Percentiles rank a stretch among this genome's conserved stretches.
Evolutionary conservation across 2,113 vertebrate species (phyloP).

Genomic region (Vanacampus margaritifer): DNA sequence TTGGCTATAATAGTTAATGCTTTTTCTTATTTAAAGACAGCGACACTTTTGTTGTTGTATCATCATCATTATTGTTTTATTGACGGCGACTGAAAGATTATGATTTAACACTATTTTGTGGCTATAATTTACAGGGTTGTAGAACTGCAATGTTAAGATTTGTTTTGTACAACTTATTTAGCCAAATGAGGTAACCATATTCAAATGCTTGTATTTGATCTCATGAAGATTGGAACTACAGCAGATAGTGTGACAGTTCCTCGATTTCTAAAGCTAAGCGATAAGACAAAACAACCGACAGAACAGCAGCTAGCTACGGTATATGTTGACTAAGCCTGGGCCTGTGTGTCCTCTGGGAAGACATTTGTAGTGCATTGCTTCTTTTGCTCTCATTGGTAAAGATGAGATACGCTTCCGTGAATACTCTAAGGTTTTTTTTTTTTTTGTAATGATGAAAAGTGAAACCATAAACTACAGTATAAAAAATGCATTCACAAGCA

Average conservation of each 20-base stretch:
- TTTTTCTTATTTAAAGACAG: too few relatives aligned
- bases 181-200: not conserved
- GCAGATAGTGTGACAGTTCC: not conserved
- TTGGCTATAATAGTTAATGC: too few relatives aligned
- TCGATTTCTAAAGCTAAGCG: not conserved
- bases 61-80: too few relatives aligned
- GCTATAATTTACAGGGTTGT: too few relatives aligned
- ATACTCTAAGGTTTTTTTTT: too few relatives aligned
- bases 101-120: too few relatives aligned
- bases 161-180: not conserved
- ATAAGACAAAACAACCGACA: conserved; percentile 18
- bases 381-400: conserved; percentile 18
- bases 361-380: conserved; percentile 24
- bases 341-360: conserved; percentile 44
- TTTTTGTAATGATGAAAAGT: too few relatives aligned
- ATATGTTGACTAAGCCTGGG: conserved; percentile 29
- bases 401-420: conserved; percentile 31
- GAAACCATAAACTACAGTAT: too few relatives aligned
- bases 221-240: not conserved
- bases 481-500: too few relatives aligned
- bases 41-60: too few relatives aligned
- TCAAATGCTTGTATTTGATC: not conserved
- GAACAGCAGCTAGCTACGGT: conserved; percentile 15
- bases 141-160: too few relatives aligned
- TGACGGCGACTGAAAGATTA: too few relatives aligned